A percentile compares a stretch with the other conserved stretches of the same genome.
These are phyloP conservation scores for Anarsia innoxiella DNA, from an alignment of 2,888 invertebrate species.

Conservation along the genomic window DNA sequence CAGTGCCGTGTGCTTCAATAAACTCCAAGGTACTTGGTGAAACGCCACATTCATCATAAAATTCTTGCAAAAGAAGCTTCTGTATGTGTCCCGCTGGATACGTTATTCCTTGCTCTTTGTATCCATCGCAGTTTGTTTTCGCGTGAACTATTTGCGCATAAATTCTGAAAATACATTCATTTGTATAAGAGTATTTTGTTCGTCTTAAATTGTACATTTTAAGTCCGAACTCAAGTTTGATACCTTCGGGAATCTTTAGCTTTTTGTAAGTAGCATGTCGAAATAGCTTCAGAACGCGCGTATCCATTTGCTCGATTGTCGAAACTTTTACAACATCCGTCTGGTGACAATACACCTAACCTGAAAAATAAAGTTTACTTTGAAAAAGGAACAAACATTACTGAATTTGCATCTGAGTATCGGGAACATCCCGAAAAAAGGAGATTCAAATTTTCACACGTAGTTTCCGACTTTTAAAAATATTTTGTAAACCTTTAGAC, in stretches of 20 bases:
- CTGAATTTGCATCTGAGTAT: too few relatives aligned
- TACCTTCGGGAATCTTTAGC: constrained; percentile 7
- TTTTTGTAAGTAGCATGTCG: constrained; percentile 77
- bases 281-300: constrained; percentile 79
- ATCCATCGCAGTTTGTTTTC: constrained; percentile 88
- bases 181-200: too few relatives aligned
- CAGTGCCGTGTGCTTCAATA: constrained; percentile 92
- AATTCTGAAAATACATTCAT: too few relatives aligned
- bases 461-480: too few relatives aligned
- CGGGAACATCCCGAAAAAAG: too few relatives aligned
- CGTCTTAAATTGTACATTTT: too few relatives aligned
- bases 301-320: constrained; percentile 83
- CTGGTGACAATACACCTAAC: constrained; percentile 78
- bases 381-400: too few relatives aligned
- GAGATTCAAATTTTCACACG: too few relatives aligned
- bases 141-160: constrained; percentile 84
- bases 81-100: constrained; percentile 80
- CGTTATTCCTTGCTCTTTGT: constrained; percentile 81
- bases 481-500: too few relatives aligned
- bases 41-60: constrained; percentile 81
- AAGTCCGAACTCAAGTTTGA: too few relatives aligned
- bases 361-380: constrained; percentile 28
- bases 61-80: constrained; percentile 75
- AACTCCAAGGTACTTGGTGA: constrained; percentile 82
- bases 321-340: constrained; percentile 87